Percentiles rank a stretch among this genome's conserved stretches.
phyloP scores from a whole-genome alignment of 2,113 vertebrate species.

The Protomyctophum bolini region DNA sequence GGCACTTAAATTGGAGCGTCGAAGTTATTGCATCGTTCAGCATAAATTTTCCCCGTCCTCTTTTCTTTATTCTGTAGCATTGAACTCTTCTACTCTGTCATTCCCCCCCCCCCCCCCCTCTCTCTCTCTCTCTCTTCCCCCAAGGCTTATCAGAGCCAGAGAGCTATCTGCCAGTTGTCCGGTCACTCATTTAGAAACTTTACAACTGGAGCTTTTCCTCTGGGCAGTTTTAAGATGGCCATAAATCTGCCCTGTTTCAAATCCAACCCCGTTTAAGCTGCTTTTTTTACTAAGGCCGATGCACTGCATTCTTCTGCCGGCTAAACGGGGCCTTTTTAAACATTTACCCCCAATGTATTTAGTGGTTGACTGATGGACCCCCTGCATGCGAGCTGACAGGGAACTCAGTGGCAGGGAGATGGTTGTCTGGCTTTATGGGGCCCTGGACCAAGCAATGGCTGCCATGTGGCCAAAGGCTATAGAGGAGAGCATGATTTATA shows the following conservation, averaged over 20 bases:
- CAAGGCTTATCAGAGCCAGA: slow-evolving; percentile 42
- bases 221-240: slow-evolving; percentile 61
- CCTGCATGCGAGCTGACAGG: slow-evolving; percentile 55
- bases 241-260: slow-evolving; percentile 71
- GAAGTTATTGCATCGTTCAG: slow-evolving; percentile 43
- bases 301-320: slow-evolving; percentile 67
- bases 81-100: slow-evolving; percentile 26
- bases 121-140: slow-evolving; percentile 7
- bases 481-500: neutral
- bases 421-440: slow-evolving; percentile 67
- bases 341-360: slow-evolving; percentile 75
- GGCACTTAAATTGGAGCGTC: neutral
- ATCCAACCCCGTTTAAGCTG: slow-evolving; percentile 62
- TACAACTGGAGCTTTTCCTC: slow-evolving; percentile 62
- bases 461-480: slow-evolving; percentile 52
- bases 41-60: slow-evolving; percentile 40
- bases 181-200: slow-evolving; percentile 60
- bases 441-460: slow-evolving; percentile 37
- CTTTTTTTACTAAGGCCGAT: slow-evolving; percentile 63
- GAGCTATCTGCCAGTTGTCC: slow-evolving; percentile 53
- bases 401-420: slow-evolving; percentile 9
- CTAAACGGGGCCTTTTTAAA: slow-evolving; percentile 71
- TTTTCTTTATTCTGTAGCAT: slow-evolving; percentile 40
- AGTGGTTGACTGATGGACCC: slow-evolving; percentile 66
- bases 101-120: slow-evolving; percentile 16